Evolutionary conservation across 1,140 invertebrate genomes (phyloP).

Genomic region (Drosophila pallidifrons): DNA sequence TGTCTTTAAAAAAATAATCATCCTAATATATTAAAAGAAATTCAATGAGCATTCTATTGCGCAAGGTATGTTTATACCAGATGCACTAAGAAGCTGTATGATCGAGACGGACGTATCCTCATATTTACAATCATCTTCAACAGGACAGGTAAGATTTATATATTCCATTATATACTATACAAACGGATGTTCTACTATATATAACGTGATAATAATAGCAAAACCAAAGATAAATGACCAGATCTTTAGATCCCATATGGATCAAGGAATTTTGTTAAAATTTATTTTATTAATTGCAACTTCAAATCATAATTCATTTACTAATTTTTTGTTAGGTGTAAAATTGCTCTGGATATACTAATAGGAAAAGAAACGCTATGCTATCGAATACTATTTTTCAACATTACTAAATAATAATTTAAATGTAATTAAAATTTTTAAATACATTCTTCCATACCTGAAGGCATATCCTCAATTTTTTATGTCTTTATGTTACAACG

Average conservation of each 20-base stretch:
- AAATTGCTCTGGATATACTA: constrained; percentile 55
- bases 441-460: constrained; percentile 30
- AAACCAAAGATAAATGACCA: background rate
- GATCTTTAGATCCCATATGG: background rate
- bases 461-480: constrained; percentile 31
- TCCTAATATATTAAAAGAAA: constrained; percentile 23
- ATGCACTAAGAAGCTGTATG: constrained; percentile 92
- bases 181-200: background rate
- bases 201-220: background rate
- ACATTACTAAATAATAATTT: constrained; percentile 44
- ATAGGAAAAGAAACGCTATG: constrained; percentile 40
- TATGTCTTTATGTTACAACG: constrained; percentile 48
- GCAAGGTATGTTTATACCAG: constrained; percentile 92
- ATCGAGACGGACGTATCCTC: constrained; percentile 93
- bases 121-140: constrained; percentile 92
- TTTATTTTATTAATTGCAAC: background rate
- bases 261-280: background rate
- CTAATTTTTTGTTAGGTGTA: constrained; percentile 61
- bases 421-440: constrained; percentile 55
- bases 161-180: background rate
- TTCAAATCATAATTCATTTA: constrained; percentile 20
- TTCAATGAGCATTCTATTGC: constrained; percentile 54
- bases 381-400: constrained; percentile 31
- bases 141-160: constrained; percentile 89
- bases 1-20: background rate